Conservation (phyloP, 2,888 invertebrate species). For the Hyppa rectilinea region DNA sequence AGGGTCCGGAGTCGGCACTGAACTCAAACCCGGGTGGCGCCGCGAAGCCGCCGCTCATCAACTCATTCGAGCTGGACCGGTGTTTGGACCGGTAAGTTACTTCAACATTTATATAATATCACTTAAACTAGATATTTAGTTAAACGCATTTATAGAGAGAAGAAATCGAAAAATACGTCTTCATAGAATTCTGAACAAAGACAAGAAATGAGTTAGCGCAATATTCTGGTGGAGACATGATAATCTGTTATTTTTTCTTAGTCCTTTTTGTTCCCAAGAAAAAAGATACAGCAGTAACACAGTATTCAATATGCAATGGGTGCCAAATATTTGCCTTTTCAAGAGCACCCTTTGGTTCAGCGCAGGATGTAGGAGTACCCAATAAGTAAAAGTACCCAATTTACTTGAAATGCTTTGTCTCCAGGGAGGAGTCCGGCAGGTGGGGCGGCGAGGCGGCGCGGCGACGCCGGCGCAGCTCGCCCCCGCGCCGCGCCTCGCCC, state of each 20-base stretch:
- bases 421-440: constrained; percentile 91
- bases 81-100: constrained; percentile 87
- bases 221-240: background rate
- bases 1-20: constrained; percentile 90
- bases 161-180: background rate
- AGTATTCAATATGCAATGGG: too few relatives aligned
- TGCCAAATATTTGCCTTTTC: too few relatives aligned
- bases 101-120: background rate
- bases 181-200: background rate
- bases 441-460: constrained; percentile 89
- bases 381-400: background rate
- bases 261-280: too few relatives aligned
- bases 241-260: background rate
- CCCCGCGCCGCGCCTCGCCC: constrained; percentile 90
- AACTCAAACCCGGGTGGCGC: constrained; percentile 89
- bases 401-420: constrained; percentile 26
- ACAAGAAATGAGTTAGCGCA: background rate
- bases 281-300: background rate
- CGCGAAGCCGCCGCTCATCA: constrained; percentile 89
- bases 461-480: constrained; percentile 90
- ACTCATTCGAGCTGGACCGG: constrained; percentile 91
- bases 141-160: background rate
- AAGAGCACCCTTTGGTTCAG: background rate
- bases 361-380: background rate
- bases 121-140: background rate